Percentiles rank a stretch among this genome's conserved stretches.
phyloP scores from a whole-genome alignment of 1,140 invertebrate genomes.

The Polypedilum pembai region DNA sequence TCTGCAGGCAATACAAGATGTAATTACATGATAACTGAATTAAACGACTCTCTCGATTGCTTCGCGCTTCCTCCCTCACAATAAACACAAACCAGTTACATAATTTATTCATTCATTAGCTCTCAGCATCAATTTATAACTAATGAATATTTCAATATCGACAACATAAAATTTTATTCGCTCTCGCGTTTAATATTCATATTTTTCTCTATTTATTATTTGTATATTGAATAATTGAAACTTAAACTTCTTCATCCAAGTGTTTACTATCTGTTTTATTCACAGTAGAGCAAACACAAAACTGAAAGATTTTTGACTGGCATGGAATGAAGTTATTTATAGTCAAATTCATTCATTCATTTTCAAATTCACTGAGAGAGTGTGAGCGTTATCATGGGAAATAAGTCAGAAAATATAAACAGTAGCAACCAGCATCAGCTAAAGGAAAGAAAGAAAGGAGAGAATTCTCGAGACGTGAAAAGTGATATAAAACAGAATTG shows the following conservation, averaged over 20 bases:
- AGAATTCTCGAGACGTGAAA: neutral
- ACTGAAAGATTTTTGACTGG: too few relatives aligned
- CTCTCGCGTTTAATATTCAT: too few relatives aligned
- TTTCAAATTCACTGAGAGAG: neutral
- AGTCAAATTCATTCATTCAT: neutral
- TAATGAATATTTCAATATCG: neutral
- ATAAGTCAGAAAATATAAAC: neutral
- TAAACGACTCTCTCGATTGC: neutral
- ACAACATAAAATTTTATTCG: too few relatives aligned
- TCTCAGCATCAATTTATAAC: neutral
- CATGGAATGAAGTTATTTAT: too few relatives aligned
- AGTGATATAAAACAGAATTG: neutral
- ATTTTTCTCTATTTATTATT: too few relatives aligned
- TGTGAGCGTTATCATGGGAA: neutral
- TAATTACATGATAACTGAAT: slow-evolving; percentile 19
- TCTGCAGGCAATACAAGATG: neutral
- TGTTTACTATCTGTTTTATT: too few relatives aligned
- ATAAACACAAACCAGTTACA: neutral
- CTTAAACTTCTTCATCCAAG: too few relatives aligned
- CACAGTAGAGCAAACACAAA: too few relatives aligned
- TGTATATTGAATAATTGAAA: too few relatives aligned
- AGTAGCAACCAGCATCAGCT: neutral
- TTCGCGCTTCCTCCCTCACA: neutral
- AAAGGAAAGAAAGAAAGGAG: neutral
- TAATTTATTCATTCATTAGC: neutral